Evolutionary conservation across 2,888 invertebrate genomes (phyloP), one percentile per base, ranked within the genome.

Genomic region (Celastrina argiolus): DNA sequence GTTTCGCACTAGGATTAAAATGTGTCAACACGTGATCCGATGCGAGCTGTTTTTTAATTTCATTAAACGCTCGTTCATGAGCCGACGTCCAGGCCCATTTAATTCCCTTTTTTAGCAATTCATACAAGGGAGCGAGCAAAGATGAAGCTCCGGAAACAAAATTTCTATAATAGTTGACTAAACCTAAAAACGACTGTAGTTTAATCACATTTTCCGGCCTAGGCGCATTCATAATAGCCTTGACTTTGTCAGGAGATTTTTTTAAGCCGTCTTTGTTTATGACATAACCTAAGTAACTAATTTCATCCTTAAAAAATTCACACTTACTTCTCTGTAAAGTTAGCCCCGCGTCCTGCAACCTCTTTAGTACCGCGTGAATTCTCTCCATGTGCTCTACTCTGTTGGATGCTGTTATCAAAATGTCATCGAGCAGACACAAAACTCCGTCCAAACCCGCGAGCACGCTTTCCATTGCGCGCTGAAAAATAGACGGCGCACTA

Each of bases 151-250:
- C n/a, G 0, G 68, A 66, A 12, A 71, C 68, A 42, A 72, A 74
- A 67, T 64, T 70, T 4, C 71, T 59, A 51, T 73, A 73, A 28
- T 72, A 72, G 39, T 72, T 72, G 0, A 69, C 66, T 39, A 74
- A 56, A 1, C 71, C 72, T 34, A 73, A 66, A 67, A 73, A 74
- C 3, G 70, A 72, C 31, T 72, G 69, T 2, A 73, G 56, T 56
- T 70, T 66, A 39, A 5, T 67, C 7, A 72, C 61, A 63, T 71
- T 71, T n/a, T n/a, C 68, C 1, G 72, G 73, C 6, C 66, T 31
- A 10, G 70, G 70, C 0, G 69, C 70, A 18, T 70, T 41, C 7
- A 65, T 8, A 31, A 74, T 70, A 2, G 70, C 70, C n/a, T 69
- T 69, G 1, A 72, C 66, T 66, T 74, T 71, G 14, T 68, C 67